Evolutionary conservation across 2,797 vertebrate genomes (phyloP).

Genomic region (Coregonus suidteri): DNA sequence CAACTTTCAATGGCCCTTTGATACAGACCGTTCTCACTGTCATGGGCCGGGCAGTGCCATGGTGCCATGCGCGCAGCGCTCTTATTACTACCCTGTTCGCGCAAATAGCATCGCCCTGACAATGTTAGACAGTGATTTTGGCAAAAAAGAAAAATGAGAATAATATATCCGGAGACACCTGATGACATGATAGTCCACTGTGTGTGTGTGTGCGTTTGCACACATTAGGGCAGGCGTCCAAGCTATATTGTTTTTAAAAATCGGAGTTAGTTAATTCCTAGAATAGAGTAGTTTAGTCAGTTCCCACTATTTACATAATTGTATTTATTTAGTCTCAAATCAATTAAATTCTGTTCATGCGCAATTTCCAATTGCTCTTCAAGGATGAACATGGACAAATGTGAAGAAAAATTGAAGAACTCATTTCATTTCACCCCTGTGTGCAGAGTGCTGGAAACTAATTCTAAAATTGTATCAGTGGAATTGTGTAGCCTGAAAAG

Average conservation of each 20-base stretch:
- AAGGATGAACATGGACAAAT: not conserved
- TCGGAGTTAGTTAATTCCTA: not conserved
- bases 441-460: not conserved
- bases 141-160: not conserved
- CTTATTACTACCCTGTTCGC: not conserved
- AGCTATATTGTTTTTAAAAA: not conserved
- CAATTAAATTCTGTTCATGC: conserved; percentile 1
- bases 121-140: not conserved
- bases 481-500: not conserved
- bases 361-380: not conserved
- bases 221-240: not conserved
- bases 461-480: not conserved
- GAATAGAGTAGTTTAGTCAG: not conserved
- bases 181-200: not conserved
- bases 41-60: not conserved
- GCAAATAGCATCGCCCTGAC: not conserved
- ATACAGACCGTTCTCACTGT: not conserved
- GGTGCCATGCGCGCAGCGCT: not conserved
- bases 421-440: not conserved
- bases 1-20: not conserved
- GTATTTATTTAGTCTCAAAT: not conserved
- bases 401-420: not conserved
- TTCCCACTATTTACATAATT: not conserved
- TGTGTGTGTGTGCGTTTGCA: not conserved
- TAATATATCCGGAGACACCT: not conserved